Evolutionary conservation across 1,140 invertebrate species (phyloP), one percentile per base, ranked within the genome.

Genomic region (Heliothis virescens): DNA sequence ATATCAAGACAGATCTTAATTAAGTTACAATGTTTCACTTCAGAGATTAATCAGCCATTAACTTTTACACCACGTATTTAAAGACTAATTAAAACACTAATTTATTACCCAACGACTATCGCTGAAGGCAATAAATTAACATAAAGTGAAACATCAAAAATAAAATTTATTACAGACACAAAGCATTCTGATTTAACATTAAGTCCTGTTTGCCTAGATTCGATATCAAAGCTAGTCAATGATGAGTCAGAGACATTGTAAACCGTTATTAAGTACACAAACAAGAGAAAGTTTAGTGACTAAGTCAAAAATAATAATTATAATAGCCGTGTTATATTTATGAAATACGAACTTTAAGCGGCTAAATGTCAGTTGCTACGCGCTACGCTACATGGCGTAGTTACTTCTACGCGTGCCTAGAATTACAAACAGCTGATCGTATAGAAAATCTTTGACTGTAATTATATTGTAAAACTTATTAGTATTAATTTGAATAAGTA

Each of bases 251-350:
- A 67, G 47, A 29, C 13, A 29, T 34, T 41, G 29, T 47, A 63
- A 34, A 16, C 21, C 48, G 67, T 71, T 71, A 71, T 29, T 71
- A 71, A 53, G 29, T 53, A 71, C 47, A 53, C 48, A 71, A 52
- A 71, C 48, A 29, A 52, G 67, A 71, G 67, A 71, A 71, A 71
- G 67, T 71, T n/a, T 10, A 53, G 48, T 71, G 67, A 71, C 48
- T 71, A 71, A 71, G 48, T 71, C 47, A 48, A 67, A 48, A 67
- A 65, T 65, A 67, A 67, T 67, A 50, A 67, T 67, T 9, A 67
- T 67, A 13, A 67, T 67, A 26, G 11, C 13, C 7, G 29, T 13
- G 34, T 41, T 41, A 41, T 50, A 10, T 67, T 50, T 67, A 67
- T 67, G 63, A 50, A 67, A 67, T 48, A 67, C 12, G 12, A n/a